Base-by-base conservation (phyloP, 2,797 vertebrate genomes). In the Threskiornis aethiopicus region DNA sequence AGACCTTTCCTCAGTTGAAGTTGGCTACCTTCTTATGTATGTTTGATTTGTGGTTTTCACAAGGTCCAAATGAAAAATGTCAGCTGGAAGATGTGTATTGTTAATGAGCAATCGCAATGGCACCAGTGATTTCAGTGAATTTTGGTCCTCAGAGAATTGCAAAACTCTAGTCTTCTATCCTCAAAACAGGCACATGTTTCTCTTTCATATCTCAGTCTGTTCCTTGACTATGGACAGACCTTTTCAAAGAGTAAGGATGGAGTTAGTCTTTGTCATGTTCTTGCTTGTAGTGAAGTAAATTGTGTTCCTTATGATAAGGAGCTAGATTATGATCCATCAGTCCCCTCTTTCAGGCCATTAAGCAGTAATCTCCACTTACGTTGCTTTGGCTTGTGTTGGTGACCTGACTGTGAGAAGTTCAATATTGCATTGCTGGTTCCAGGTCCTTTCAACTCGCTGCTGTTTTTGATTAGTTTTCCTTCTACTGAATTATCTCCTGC, bases 11-110 rank as follows among this genome's bases (percentile, higher is more conserved):
- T 97, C 95, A 6, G 96, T 81, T 96, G 90, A 97, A 95, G 97
- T 96, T 95, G 64, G 91, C 93, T 95, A 78, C 84, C 89, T 95
- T 96, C 89, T 97, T 97, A 91, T 61, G 15, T 96, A 94, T 96
- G 90, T 98, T 97, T 97, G 97, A 97, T 97, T 97, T 95, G 85
- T 82, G 90, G 59, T 92, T 97, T 97, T 96, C 93, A 94, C 80
- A 72, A 91, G 94, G 88, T 95, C 94, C 91, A 95, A 95, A 94
- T 92, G 66, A 95, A 95, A 95, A 96, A 91, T 83, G 65, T 94
- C 96, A 95, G 93, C 84, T 93, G 95, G 94, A 90, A 90, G 85
- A 87, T 97, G 94, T 97, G 96, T 97, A 90, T 95, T 97, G 94
- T 96, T 97, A 97, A 97, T 95, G 93, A 94, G 95, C 86, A 93